Percentiles rank a stretch among this genome's conserved stretches.
phyloP scores from a whole-genome alignment of 2,113 vertebrate species.

The Stigmatopora nigra region DNA sequence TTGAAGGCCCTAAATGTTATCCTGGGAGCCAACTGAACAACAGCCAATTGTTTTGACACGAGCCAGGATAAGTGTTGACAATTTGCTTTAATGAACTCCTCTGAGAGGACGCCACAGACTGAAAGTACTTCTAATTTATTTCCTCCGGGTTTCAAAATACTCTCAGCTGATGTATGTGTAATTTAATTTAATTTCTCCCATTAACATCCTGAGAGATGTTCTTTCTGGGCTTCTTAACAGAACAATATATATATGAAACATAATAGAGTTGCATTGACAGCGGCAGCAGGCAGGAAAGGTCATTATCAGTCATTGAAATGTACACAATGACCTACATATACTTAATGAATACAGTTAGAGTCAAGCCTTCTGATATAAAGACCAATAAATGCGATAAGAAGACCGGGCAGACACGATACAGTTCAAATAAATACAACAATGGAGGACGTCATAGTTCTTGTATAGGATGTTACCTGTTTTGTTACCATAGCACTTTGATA shows the following conservation, averaged over 20 bases:
- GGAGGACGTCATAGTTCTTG: background rate
- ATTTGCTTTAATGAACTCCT: constrained; percentile 8
- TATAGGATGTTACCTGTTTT: no score
- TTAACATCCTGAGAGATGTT: constrained; percentile 2
- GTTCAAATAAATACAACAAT: background rate
- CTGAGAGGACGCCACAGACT: background rate
- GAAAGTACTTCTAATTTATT: background rate
- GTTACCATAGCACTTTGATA: no score
- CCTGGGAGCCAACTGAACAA: constrained; percentile 3
- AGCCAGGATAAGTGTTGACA: background rate
- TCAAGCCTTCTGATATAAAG: background rate
- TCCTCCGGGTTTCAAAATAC: constrained; percentile 4
- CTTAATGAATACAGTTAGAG: background rate
- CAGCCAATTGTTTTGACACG: background rate
- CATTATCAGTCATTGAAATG: background rate
- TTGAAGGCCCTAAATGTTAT: background rate
- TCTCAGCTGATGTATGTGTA: background rate
- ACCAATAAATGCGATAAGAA: background rate
- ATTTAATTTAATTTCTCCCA: constrained; percentile 20
- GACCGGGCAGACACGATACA: background rate
- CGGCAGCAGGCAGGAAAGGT: no score
- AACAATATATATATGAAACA: background rate
- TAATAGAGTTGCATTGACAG: background rate
- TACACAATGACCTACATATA: background rate
- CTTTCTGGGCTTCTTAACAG: background rate